Percentiles rank a stretch among this genome's conserved stretches.
phyloP scores from a whole-genome alignment of 2,113 vertebrate genomes.

The Nesoenas mayeri region DNA sequence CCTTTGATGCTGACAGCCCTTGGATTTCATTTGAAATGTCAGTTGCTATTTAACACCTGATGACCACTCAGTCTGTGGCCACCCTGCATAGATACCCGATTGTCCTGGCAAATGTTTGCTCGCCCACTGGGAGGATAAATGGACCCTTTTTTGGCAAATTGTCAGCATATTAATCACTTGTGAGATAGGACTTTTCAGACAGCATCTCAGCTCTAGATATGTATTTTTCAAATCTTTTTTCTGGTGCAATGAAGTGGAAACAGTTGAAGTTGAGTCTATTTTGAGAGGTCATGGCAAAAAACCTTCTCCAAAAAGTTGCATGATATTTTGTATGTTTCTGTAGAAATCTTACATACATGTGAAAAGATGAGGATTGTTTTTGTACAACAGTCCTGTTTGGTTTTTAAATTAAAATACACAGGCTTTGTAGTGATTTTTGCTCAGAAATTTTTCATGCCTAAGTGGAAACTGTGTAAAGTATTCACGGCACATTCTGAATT shows the following conservation, averaged over 20 bases:
- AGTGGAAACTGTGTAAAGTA: neutral
- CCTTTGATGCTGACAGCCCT: neutral
- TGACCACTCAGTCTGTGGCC: neutral
- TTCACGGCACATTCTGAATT: neutral
- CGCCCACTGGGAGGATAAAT: neutral
- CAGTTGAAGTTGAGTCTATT: neutral
- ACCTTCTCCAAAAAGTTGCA: neutral
- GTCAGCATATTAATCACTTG: neutral
- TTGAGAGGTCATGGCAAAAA: neutral
- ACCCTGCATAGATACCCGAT: neutral
- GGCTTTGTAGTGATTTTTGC: neutral
- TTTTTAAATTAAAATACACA: neutral
- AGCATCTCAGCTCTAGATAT: neutral
- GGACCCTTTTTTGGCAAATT: neutral
- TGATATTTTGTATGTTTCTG: neutral
- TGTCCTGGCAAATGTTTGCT: slow-evolving; percentile 38
- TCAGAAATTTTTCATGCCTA: neutral
- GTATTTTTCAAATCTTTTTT: neutral
- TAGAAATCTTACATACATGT: neutral
- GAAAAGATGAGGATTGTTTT: neutral
- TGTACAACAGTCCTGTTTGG: neutral
- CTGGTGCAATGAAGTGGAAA: neutral
- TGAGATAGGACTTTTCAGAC: slow-evolving; percentile 2
- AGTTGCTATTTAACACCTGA: slow-evolving; percentile 46
- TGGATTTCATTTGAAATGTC: slow-evolving; percentile 33